Evolutionary conservation across 2,888 invertebrate species (phyloP), one percentile per base, ranked within the genome.

Genomic region (Drosophila gaucha): DNA sequence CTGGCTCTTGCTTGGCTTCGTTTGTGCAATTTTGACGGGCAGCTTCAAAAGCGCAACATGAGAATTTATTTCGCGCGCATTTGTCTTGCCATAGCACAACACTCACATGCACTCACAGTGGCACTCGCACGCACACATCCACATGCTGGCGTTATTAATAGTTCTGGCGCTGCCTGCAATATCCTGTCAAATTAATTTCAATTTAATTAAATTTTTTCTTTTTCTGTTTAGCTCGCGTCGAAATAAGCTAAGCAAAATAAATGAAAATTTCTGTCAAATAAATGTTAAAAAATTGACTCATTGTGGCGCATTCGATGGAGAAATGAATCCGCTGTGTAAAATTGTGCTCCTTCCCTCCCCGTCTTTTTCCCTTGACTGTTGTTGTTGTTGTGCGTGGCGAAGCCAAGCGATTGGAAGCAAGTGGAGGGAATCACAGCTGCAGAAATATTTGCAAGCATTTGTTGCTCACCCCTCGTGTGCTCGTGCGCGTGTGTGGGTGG

Each of bases 211-310:
- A 86, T 77, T 72, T 57, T 56, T 67, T 59, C 38, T 31, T 46
- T 63, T 46, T 1, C 30, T 28, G 46, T 46, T 46, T 33, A 47
- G 38, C 24, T 18, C 33, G 39, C 41, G 28, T 31, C 9, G 41
- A 51, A 66, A 50, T 46, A 51, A 36, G 60, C 71, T 77, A 71
- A 80, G 66, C 65, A 68, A 88, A 83, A 84, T 76, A 84, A 88
- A 85, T 83, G 78, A 76, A 80, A 85, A 78, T 77, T 83, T 76
- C 83, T 86, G 83, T 83, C 88, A 88, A 86, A 88, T 80, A 88
- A 88, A 86, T 80, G 83, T 89, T 88, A 88, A 85, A 85, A 85
- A 86, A 85, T 88, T 85, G 88, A 88, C 88, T 88, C 85, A 80
- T 85, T 85, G 84, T 76, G 66, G 71, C 74, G 55, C 49, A 56